phyloP scores from a whole-genome alignment of 2,888 invertebrate genomes.

The Amphimallon solstitiale region DNA sequence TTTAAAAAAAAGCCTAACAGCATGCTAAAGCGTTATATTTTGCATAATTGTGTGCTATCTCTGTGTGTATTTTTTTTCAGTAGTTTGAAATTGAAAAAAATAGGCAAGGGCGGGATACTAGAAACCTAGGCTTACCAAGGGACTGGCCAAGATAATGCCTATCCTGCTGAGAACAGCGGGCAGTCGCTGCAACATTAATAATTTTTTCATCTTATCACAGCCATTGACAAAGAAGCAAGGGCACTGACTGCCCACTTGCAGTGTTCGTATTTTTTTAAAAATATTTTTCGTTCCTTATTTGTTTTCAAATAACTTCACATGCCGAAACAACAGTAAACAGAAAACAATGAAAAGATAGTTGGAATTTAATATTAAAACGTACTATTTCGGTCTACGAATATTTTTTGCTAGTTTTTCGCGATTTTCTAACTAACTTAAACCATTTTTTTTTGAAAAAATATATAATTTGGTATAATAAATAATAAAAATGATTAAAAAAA shows the following conservation, averaged over 20 bases:
- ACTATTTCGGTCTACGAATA: too few relatives aligned
- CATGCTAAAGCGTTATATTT: too few relatives aligned
- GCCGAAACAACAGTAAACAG: not conserved
- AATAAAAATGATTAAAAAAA: too few relatives aligned
- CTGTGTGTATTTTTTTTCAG: not conserved
- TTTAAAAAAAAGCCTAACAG: too few relatives aligned
- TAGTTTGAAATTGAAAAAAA: slow-evolving; percentile 22
- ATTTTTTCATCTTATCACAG: slow-evolving; percentile 57
- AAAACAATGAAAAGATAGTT: not conserved
- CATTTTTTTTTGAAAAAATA: too few relatives aligned
- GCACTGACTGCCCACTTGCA: slow-evolving; percentile 31
- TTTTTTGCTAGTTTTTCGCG: too few relatives aligned
- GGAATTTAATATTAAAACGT: too few relatives aligned
- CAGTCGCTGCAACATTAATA: slow-evolving; percentile 85
- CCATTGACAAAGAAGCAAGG: slow-evolving; percentile 43
- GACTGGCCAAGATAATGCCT: slow-evolving; percentile 96
- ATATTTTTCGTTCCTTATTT: not conserved
- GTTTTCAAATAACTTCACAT: not conserved
- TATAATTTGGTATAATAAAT: too few relatives aligned
- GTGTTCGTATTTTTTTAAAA: slow-evolving; percentile 1
- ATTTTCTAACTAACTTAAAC: too few relatives aligned
- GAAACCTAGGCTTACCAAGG: slow-evolving; percentile 81
- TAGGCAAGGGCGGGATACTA: slow-evolving; percentile 49
- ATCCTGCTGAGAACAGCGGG: slow-evolving; percentile 96
- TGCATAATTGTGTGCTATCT: too few relatives aligned